Evolutionary conservation across 2,888 invertebrate genomes (phyloP), one percentile per base, ranked within the genome.

Genomic region (Sisyra terminalis): DNA sequence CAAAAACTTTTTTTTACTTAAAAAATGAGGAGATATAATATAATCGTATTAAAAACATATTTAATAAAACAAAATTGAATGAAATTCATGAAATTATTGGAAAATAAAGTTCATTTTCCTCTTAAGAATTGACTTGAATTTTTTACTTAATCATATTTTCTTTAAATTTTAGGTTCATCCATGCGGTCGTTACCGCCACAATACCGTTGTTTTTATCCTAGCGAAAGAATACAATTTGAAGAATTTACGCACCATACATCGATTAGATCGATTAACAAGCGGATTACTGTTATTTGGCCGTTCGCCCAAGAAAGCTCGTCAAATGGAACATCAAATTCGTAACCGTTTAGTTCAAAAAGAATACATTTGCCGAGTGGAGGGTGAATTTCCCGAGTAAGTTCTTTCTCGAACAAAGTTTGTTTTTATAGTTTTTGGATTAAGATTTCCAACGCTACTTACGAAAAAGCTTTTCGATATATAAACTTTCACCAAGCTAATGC

Each of bases 131-230:
- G n/a, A n/a, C n/a, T n/a, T n/a, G n/a, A n/a, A n/a, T n/a, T n/a
- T n/a, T n/a, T n/a, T n/a, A n/a, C n/a, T n/a, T 37, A 37, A 16
- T 37, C 8, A 14, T 2, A 16, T 17, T 5, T 9, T 37, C 14
- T 37, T 37, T 37, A n/a, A 39, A 29, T 43, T 58, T 59, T 67
- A 92, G 90, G 89, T 92, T 46, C 97, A 98, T 64, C 96, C 97
- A 2, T 97, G 97, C 63, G 98, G 98, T 47, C 75, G 96, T 56
- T 99, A 97, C 66, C 75, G 94, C 42, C 90, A 94, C 69, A 98
- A 98, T 66, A 92, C 94, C 6, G 86, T 98, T 49, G 85, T 90
- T 44, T 93, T 90, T 62, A 94, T 97, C 55, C 73, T 98, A 55
- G 90, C 92, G 52, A 93, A 93, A 66, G 94, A 97, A 64, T 85